Percentiles rank a stretch among this genome's conserved stretches.
These are phyloP conservation scores for Sebastes fasciatus DNA, from an alignment of 2,113 vertebrate genomes.

Conservation along the genomic window DNA sequence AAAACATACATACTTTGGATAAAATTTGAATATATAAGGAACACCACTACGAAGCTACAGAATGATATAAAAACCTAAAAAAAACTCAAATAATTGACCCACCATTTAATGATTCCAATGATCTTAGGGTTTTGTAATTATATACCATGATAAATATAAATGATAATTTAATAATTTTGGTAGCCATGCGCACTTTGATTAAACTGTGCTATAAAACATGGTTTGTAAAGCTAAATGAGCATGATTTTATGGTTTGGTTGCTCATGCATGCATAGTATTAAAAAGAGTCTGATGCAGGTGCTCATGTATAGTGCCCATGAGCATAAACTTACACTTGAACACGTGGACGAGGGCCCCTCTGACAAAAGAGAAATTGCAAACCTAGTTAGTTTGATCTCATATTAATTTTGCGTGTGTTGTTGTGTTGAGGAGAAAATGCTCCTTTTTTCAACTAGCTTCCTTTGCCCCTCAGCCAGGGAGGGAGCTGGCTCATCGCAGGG, in stretches of 20 bases:
- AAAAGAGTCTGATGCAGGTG: not conserved
- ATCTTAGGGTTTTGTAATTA: not conserved
- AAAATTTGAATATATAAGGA: too few species aligned
- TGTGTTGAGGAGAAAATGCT: conserved; percentile 24
- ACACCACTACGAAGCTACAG: too few species aligned
- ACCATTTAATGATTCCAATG: not conserved
- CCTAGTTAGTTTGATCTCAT: conserved; percentile 53
- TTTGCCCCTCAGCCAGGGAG: conserved; percentile 45
- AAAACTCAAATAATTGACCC: too few species aligned
- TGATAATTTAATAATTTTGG: not conserved
- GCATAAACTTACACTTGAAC: not conserved
- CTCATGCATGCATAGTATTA: not conserved
- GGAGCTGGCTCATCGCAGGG: conserved; percentile 54
- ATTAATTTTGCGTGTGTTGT: conserved; percentile 31
- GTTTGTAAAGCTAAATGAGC: conserved; percentile 4
- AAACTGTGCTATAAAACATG: not conserved
- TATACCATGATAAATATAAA: not conserved
- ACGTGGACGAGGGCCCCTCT: not conserved
- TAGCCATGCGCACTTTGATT: not conserved
- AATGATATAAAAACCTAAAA: too few species aligned
- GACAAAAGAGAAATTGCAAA: conserved; percentile 26
- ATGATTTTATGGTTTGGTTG: conserved; percentile 4
- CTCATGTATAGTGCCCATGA: not conserved
- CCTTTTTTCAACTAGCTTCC: conserved; percentile 41
- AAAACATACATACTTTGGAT: too few species aligned